Evolutionary conservation across 2,113 vertebrate species (phyloP).

Genomic region (Pygoscelis adeliae): DNA sequence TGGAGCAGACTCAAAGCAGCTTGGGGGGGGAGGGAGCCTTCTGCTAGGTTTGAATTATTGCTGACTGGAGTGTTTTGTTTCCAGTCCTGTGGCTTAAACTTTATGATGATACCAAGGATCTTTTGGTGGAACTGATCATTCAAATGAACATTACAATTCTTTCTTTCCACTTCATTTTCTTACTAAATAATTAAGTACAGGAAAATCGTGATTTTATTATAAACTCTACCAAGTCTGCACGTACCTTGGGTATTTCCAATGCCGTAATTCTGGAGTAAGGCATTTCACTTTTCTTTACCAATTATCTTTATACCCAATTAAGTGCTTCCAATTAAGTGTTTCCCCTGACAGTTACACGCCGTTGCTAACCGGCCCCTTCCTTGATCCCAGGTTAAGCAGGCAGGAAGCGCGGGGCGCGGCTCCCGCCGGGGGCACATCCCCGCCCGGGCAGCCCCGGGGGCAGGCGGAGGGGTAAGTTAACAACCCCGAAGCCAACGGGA

Average conservation of each 20-base stretch:
- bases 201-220: neutral
- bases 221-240: neutral
- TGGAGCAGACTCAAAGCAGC: neutral
- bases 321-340: fast-evolving
- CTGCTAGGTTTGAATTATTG: neutral
- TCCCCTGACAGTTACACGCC: neutral
- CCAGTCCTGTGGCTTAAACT: neutral
- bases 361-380: neutral
- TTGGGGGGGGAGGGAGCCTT: neutral
- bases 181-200: neutral
- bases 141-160: fast-evolving
- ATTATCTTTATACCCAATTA: no score
- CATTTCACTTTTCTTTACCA: neutral
- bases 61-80: neutral
- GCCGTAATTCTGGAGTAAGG: fast-evolving
- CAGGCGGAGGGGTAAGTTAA: fast-evolving
- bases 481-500: neutral
- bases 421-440: neutral
- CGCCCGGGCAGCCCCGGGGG: neutral
- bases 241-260: neutral
- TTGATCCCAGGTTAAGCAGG: fast-evolving
- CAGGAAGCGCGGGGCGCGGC: no score
- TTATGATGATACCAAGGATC: neutral
- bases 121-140: neutral
- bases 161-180: fast-evolving